Conservation (phyloP, 2,797 vertebrate species). For the Dipus sagitta region DNA sequence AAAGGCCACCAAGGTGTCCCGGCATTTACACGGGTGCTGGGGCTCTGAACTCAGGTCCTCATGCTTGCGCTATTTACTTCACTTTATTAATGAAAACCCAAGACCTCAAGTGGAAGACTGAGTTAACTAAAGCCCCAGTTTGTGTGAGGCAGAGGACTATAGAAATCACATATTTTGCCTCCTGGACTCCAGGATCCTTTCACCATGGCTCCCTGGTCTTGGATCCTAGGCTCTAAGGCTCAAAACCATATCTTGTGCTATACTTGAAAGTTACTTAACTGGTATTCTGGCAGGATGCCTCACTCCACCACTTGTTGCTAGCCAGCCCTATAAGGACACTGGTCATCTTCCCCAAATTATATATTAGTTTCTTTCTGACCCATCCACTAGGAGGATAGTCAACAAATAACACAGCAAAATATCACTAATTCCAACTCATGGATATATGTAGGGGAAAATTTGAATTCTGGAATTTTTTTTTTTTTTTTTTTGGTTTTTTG, state of each 20-base stretch:
- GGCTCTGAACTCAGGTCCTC: too few species aligned
- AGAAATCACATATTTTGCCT: background rate
- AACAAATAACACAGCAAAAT: background rate
- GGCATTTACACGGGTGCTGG: background rate
- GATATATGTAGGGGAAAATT: background rate
- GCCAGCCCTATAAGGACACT: background rate
- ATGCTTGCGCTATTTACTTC: background rate
- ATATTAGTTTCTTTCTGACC: too few species aligned
- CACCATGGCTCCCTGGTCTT: background rate
- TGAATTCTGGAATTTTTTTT: background rate
- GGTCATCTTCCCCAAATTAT: background rate
- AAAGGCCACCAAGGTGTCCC: background rate
- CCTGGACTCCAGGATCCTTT: background rate
- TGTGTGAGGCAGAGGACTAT: background rate
- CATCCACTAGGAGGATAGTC: background rate
- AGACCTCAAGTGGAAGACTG: background rate
- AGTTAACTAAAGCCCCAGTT: background rate
- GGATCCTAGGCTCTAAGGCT: background rate
- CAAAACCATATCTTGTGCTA: background rate
- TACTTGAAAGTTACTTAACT: background rate
- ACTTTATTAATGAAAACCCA: slow-evolving; percentile 5
- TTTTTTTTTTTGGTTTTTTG: too few species aligned
- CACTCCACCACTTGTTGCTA: background rate
- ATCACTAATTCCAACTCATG: background rate
- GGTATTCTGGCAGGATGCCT: background rate